Conservation (phyloP, 2,113 vertebrate genomes). For the Ascaphus truei region DNA sequence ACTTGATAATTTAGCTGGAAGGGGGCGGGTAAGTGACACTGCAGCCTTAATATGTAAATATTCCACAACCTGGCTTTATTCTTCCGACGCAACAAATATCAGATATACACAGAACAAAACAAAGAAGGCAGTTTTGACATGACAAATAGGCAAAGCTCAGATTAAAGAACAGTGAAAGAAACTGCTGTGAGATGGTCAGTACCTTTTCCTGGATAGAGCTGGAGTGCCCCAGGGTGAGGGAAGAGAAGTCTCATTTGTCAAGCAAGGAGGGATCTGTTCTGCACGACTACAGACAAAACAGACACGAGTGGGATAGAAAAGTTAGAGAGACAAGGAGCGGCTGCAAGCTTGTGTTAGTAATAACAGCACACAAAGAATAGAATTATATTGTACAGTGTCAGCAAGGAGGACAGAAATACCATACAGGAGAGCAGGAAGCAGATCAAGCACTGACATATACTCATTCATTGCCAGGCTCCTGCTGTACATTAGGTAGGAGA, state of each 20-base stretch:
- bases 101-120: no score
- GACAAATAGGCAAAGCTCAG: no score
- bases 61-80: no score
- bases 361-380: slow-evolving; percentile 12
- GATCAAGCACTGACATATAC: background rate
- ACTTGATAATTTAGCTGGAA: no score
- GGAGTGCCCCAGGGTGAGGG: slow-evolving; percentile 99
- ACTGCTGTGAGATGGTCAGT: slow-evolving; percentile 51
- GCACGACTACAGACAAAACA: slow-evolving; percentile 87
- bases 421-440: background rate
- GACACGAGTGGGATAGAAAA: slow-evolving; percentile 61
- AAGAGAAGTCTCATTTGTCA: slow-evolving; percentile 97
- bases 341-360: slow-evolving; percentile 65
- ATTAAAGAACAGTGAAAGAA: background rate
- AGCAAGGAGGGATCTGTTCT: slow-evolving; percentile 96
- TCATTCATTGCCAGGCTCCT: background rate
- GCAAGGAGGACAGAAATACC: background rate
- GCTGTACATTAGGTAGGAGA: background rate
- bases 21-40: no score
- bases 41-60: no score
- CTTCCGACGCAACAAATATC: no score
- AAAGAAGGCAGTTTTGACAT: no score
- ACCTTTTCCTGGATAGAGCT: slow-evolving; percentile 98
- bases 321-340: slow-evolving; percentile 62
- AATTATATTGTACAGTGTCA: slow-evolving; percentile 26